A percentile compares a stretch with the other conserved stretches of the same genome.
Evolutionary conservation across 2,113 vertebrate genomes (phyloP).

Genomic region (Rynchops niger): DNA sequence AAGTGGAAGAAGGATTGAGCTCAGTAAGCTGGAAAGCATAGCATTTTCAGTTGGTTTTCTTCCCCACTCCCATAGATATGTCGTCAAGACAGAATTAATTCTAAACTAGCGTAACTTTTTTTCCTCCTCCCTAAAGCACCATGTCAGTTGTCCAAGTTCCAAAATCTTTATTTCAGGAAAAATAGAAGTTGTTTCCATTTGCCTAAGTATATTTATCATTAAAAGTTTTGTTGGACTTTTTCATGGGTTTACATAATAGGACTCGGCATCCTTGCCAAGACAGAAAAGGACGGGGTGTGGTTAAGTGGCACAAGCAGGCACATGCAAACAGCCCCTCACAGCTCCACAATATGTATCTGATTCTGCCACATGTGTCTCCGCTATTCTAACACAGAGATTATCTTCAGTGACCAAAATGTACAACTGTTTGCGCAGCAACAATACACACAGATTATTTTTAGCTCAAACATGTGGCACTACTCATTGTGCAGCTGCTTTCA

Average conservation of each 20-base stretch:
- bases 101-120: neutral
- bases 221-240: neutral
- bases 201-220: neutral
- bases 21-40: neutral
- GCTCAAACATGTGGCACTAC: slow-evolving; percentile 60
- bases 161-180: slow-evolving; percentile 15
- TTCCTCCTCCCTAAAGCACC: neutral
- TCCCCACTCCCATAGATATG: neutral
- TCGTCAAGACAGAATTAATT: neutral
- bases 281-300: neutral
- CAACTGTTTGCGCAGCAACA: slow-evolving; percentile 34
- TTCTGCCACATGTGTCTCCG: neutral
- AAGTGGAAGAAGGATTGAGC: neutral
- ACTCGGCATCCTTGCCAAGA: neutral
- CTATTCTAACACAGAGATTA: slow-evolving; percentile 5
- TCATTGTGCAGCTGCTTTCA: slow-evolving; percentile 60
- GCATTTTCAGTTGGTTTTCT: neutral
- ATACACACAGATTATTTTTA: slow-evolving; percentile 63
- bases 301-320: neutral
- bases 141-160: neutral
- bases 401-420: slow-evolving; percentile 48
- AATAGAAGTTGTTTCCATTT: neutral
- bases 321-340: neutral
- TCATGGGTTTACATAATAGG: neutral
- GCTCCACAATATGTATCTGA: neutral